Evolutionary conservation across 2,797 vertebrate genomes (phyloP).

Genomic region (Muscicapa comitata): DNA sequence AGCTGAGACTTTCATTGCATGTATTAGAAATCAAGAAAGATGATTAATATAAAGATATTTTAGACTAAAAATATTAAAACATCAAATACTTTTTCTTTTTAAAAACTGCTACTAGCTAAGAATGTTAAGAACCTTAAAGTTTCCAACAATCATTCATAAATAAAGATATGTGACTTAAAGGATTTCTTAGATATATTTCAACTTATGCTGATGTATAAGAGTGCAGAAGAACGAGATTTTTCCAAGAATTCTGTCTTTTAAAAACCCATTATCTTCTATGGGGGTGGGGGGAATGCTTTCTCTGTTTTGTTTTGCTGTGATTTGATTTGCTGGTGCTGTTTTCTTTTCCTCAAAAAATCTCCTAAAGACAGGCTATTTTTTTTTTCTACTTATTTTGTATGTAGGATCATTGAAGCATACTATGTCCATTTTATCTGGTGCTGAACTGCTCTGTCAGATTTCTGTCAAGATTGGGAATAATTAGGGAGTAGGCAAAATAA

Average conservation of each 20-base stretch:
- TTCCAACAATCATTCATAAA: neutral
- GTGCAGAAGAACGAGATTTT: neutral
- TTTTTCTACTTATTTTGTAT: neutral
- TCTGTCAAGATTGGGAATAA: neutral
- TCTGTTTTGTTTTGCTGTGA: neutral
- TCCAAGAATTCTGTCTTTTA: neutral
- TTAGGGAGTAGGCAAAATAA: neutral
- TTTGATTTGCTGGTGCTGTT: neutral
- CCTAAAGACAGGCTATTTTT: neutral
- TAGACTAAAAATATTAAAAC: neutral
- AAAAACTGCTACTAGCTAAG: neutral
- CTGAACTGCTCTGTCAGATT: neutral
- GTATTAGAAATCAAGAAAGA: neutral
- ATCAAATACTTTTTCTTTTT: neutral
- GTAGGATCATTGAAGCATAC: neutral
- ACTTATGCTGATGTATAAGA: neutral
- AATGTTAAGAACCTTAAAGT: neutral
- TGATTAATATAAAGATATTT: neutral
- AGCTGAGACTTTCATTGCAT: neutral
- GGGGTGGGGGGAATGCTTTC: accelerated
- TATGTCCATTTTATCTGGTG: neutral
- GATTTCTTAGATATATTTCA: neutral
- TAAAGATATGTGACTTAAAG: neutral
- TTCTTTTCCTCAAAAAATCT: neutral
- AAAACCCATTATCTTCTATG: neutral